Conservation (phyloP, 2,888 invertebrate species). For the Drosophila kuntzei region DNA sequence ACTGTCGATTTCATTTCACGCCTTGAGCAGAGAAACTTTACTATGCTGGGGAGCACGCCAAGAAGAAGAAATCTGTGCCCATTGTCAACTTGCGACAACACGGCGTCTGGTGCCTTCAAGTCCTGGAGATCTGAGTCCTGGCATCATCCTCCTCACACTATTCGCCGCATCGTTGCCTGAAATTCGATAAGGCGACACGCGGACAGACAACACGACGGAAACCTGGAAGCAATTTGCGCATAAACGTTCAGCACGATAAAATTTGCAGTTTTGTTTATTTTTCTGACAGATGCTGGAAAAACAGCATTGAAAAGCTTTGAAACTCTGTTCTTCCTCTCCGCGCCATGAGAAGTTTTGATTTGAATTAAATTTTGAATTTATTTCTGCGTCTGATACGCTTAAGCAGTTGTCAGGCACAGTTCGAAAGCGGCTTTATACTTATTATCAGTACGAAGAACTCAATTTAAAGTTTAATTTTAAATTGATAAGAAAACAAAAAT, state of each 20-base stretch:
- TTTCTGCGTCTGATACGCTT: conserved; percentile 53
- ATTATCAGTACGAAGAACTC: conserved; percentile 10
- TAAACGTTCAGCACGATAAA: conserved; percentile 80
- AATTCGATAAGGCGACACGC: conserved; percentile 73
- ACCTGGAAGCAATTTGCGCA: conserved; percentile 82
- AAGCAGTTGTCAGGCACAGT: conserved; percentile 36
- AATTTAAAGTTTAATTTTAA: conserved; percentile 6
- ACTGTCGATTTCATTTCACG: conserved; percentile 80
- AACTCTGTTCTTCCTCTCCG: conserved; percentile 38
- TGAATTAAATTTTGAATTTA: conserved; percentile 69
- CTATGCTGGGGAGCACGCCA: conserved; percentile 50
- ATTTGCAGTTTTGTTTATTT: conserved; percentile 83
- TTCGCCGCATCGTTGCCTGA: conserved; percentile 50
- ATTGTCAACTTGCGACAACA: conserved; percentile 49
- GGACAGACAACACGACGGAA: conserved; percentile 54
- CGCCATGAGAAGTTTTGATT: conserved; percentile 49
- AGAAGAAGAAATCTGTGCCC: conserved; percentile 52
- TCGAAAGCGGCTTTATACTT: neutral
- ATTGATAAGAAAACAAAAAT: neutral
- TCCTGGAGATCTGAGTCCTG: conserved; percentile 9
- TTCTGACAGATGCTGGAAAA: conserved; percentile 73
- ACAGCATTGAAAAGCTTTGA: conserved; percentile 49
- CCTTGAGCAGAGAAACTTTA: conserved; percentile 76
- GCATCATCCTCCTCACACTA: conserved; percentile 37
- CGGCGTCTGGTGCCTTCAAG: conserved; percentile 31